Conservation (phyloP, 2,113 vertebrate genomes). For the Colaptes auratus region DNA sequence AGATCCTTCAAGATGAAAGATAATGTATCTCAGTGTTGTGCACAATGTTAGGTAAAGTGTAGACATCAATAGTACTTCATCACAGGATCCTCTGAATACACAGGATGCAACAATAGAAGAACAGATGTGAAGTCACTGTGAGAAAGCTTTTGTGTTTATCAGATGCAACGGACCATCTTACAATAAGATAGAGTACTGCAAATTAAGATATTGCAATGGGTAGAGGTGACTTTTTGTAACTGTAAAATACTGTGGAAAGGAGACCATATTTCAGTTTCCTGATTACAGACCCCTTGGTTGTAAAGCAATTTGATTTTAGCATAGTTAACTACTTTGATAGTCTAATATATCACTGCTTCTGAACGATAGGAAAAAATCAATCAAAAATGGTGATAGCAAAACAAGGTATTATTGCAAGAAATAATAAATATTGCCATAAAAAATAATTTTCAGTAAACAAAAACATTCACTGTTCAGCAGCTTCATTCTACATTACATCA, state of each 20-base stretch:
- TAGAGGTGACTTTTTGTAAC: background rate
- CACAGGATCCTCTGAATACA: background rate
- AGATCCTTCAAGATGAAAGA: background rate
- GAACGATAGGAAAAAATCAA: background rate
- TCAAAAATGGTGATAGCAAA: background rate
- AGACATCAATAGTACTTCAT: background rate
- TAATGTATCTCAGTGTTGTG: background rate
- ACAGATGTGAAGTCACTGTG: background rate
- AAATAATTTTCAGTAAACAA: background rate
- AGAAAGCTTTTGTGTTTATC: background rate
- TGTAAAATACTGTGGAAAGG: background rate
- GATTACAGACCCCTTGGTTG: background rate
- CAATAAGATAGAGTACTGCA: background rate
- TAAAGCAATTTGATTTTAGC: background rate
- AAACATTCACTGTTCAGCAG: background rate
- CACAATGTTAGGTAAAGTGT: background rate
- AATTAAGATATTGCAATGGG: background rate
- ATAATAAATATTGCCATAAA: too few species aligned
- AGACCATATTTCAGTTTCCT: background rate
- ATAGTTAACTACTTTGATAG: background rate
- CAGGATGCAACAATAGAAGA: background rate
- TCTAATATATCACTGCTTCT: background rate
- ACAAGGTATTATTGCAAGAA: background rate
- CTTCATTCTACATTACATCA: background rate
- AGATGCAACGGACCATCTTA: background rate